Percentiles rank a stretch among this genome's conserved stretches.
Conservation (phyloP, 1,140 invertebrate species). For the Pogonognathellus flavescens region DNA sequence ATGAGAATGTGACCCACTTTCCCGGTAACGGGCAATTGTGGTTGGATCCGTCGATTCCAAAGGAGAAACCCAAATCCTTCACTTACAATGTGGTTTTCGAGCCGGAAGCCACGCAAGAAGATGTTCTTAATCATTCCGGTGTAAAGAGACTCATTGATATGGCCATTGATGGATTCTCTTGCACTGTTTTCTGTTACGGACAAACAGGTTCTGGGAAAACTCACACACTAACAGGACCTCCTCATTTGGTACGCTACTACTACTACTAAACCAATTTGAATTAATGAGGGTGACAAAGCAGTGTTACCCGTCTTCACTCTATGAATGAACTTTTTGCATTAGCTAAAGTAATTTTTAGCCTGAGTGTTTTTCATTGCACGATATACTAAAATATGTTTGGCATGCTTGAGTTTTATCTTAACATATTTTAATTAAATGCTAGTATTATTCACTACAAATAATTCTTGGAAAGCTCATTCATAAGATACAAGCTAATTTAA, state of each 20-base stretch:
- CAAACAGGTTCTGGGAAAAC: slow-evolving; percentile 98
- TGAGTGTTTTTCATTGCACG: too few relatives aligned
- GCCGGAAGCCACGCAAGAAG: slow-evolving; percentile 84
- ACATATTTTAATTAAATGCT: too few relatives aligned
- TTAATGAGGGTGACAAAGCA: too few relatives aligned
- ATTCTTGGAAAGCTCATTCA: too few relatives aligned
- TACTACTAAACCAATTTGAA: neutral
- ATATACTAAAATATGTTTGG: too few relatives aligned
- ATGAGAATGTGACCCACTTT: slow-evolving; percentile 79
- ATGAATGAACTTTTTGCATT: too few relatives aligned
- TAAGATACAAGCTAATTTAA: too few relatives aligned
- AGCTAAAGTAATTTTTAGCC: too few relatives aligned
- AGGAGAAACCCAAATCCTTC: slow-evolving; percentile 82
- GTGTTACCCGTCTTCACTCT: too few relatives aligned
- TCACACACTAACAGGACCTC: slow-evolving; percentile 93
- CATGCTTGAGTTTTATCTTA: too few relatives aligned
- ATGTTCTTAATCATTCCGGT: slow-evolving; percentile 83
- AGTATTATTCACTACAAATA: too few relatives aligned
- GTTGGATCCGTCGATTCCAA: slow-evolving; percentile 68
- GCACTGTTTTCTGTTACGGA: slow-evolving; percentile 95
- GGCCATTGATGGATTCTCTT: slow-evolving; percentile 92
- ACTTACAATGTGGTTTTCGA: slow-evolving; percentile 92
- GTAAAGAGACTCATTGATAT: slow-evolving; percentile 89
- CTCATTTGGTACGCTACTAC: slow-evolving; percentile 78
- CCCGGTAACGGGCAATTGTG: slow-evolving; percentile 80